Evolutionary conservation across 2,113 vertebrate species (phyloP).

Genomic region (Pterophyllum scalare): DNA sequence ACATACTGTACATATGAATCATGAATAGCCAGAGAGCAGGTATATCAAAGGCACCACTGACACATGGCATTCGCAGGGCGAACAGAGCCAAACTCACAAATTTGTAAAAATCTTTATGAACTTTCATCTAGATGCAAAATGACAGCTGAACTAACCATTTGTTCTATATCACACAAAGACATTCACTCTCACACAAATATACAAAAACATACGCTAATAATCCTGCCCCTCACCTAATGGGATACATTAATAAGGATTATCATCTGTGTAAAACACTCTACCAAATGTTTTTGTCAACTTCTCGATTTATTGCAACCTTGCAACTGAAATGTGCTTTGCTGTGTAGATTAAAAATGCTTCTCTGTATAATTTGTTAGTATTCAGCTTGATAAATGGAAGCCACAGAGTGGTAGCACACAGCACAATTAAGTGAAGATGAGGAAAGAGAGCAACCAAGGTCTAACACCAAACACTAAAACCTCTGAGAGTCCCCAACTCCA

Average conservation of each 20-base stretch:
- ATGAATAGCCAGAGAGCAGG: neutral
- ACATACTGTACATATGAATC: neutral
- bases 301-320: conserved; percentile 24
- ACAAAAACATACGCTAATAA: conserved; percentile 13
- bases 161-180: conserved; percentile 35
- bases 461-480: conserved; percentile 47
- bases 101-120: neutral
- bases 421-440: conserved; percentile 49
- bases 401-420: conserved; percentile 18
- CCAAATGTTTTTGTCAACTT: conserved; percentile 40
- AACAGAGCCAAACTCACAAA: neutral
- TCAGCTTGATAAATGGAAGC: conserved; percentile 51
- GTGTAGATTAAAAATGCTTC: conserved; percentile 30
- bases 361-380: conserved; percentile 43
- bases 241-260: conserved; percentile 31
- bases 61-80: neutral
- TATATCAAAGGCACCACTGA: neutral
- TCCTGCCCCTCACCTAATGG: conserved; percentile 4
- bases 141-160: conserved; percentile 16
- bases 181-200: conserved; percentile 19
- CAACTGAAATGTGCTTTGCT: conserved; percentile 32
- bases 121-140: conserved; percentile 17
- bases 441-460: conserved; percentile 48
- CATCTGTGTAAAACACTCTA: conserved; percentile 10
- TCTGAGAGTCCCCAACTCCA: conserved; percentile 45